These are phyloP conservation scores for Iguana delicatissima DNA, from an alignment of 2,797 vertebrate species.

Conservation along the genomic window DNA sequence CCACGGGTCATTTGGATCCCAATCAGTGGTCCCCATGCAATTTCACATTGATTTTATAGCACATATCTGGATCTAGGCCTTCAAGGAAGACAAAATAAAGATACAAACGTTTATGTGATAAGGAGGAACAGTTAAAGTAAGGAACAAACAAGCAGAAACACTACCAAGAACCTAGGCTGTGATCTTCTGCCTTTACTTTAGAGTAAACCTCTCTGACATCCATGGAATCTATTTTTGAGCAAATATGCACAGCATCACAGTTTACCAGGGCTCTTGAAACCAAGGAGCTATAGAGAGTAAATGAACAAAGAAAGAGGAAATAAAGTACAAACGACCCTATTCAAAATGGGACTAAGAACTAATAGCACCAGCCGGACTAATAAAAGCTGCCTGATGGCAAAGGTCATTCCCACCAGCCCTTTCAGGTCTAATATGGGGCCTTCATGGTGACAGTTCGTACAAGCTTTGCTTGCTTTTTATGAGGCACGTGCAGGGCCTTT, in stretches of 20 bases:
- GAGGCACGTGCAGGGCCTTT: not conserved
- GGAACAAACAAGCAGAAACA: not conserved
- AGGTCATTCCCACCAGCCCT: conserved; percentile 10
- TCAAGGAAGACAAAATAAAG: not conserved
- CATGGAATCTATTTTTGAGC: not conserved
- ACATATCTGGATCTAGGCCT: not conserved
- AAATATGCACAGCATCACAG: not conserved
- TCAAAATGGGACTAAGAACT: not conserved
- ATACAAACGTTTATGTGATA: not conserved
- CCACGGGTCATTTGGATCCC: not conserved
- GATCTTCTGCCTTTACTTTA: not conserved
- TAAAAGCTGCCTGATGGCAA: not conserved
- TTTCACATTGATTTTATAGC: not conserved
- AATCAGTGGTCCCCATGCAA: not conserved
- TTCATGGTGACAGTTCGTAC: not conserved
- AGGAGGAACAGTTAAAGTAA: not conserved
- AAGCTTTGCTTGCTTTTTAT: not conserved
- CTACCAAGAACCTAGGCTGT: no score
- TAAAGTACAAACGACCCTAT: not conserved
- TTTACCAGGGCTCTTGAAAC: not conserved
- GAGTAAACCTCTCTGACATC: not conserved
- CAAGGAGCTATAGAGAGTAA: not conserved
- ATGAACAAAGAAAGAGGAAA: not conserved
- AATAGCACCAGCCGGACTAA: not conserved
- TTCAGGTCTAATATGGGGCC: not conserved